Evolutionary conservation across 2,888 invertebrate genomes (phyloP).

Genomic region (Conistra vaccinii): DNA sequence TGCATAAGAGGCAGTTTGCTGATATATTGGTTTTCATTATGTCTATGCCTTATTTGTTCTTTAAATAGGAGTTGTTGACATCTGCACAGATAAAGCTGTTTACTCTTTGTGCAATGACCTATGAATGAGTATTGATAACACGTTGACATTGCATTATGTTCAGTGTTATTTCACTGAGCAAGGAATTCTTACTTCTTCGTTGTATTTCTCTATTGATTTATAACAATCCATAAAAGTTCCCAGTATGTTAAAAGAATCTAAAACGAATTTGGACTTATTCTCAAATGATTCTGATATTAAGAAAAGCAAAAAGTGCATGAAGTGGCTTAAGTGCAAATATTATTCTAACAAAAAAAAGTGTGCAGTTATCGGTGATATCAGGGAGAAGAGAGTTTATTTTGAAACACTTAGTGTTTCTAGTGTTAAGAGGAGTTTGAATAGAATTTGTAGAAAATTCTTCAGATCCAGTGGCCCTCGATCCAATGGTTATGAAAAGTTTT

Average conservation of each 20-base stretch:
- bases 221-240: background rate
- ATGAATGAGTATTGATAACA: constrained; percentile 71
- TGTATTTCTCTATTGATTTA: constrained; percentile 10
- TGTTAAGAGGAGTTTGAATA: constrained; percentile 82
- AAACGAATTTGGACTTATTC: constrained; percentile 59
- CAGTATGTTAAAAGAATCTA: constrained; percentile 59
- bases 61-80: constrained; percentile 80
- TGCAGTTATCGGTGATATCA: constrained; percentile 69
- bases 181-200: constrained; percentile 28
- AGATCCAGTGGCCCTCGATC: constrained; percentile 77
- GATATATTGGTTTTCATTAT: constrained; percentile 15
- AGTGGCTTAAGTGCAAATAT: constrained; percentile 80
- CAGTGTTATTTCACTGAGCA: constrained; percentile 44
- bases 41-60: constrained; percentile 71
- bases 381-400: constrained; percentile 79
- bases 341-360: constrained; percentile 75
- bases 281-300: constrained; percentile 47
- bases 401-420: constrained; percentile 81
- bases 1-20: background rate
- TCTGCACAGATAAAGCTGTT: constrained; percentile 82
- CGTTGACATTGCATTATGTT: constrained; percentile 54
- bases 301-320: constrained; percentile 55
- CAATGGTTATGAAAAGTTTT: constrained; percentile 91
- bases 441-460: constrained; percentile 81
- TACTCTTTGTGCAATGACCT: constrained; percentile 72